Conservation (phyloP, 2,797 vertebrate genomes). For the Danio albolineatus region DNA sequence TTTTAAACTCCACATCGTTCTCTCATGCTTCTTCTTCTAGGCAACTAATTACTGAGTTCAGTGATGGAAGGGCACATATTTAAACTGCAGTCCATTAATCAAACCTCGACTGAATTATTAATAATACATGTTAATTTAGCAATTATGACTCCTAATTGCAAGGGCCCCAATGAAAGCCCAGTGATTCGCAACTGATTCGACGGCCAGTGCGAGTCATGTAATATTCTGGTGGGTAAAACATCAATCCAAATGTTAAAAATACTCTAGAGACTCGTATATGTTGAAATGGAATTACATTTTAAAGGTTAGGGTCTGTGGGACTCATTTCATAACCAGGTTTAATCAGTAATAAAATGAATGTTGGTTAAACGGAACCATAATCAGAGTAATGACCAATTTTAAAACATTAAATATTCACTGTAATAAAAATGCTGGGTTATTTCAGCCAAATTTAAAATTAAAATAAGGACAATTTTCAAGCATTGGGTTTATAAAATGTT, state of each 20-base stretch:
- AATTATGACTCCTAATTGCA: constrained; percentile 50
- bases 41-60: constrained; percentile 74
- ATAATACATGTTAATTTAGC: constrained; percentile 57
- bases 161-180: constrained; percentile 33
- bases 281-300: neutral
- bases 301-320: neutral
- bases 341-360: neutral
- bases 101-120: constrained; percentile 69
- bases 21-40: constrained; percentile 68
- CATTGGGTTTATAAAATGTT: too few species aligned
- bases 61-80: constrained; percentile 67
- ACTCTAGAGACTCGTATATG: neutral
- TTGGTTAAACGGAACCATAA: neutral
- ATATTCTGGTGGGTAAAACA: constrained; percentile 31
- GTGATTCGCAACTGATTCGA: constrained; percentile 43
- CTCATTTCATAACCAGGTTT: neutral
- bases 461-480: neutral
- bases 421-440: neutral
- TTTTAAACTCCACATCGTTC: constrained; percentile 66
- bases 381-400: neutral
- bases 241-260: constrained; percentile 34
- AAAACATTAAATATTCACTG: too few species aligned
- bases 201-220: constrained; percentile 15
- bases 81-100: constrained; percentile 75
- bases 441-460: neutral